phyloP scores from a whole-genome alignment of 1,140 invertebrate genomes.

The Cydia amplana region DNA sequence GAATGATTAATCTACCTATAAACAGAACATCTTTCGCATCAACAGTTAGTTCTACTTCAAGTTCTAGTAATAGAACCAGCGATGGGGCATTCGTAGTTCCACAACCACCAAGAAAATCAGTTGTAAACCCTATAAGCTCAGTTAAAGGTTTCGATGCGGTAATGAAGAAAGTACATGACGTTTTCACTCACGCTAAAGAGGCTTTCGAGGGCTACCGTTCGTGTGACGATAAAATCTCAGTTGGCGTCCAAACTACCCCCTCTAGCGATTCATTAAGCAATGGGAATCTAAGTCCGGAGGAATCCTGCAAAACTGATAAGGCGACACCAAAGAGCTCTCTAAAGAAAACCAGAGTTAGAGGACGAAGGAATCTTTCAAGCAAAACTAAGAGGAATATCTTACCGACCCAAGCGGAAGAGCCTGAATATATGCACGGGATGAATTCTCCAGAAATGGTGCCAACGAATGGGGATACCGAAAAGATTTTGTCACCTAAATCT shows the following conservation, averaged over 20 bases:
- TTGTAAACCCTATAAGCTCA: conserved; percentile 60
- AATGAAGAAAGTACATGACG: conserved; percentile 72
- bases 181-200: conserved; percentile 69
- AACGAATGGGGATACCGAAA: conserved; percentile 64
- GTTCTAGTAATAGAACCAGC: conserved; percentile 71
- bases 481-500: conserved; percentile 61
- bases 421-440: conserved; percentile 68
- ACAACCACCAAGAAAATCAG: conserved; percentile 69
- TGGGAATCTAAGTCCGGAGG: conserved; percentile 70
- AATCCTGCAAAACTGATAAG: conserved; percentile 71
- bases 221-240: conserved; percentile 66
- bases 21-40: conserved; percentile 74
- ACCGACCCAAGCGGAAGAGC: conserved; percentile 70
- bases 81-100: conserved; percentile 75
- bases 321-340: conserved; percentile 76
- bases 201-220: conserved; percentile 57
- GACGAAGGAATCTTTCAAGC: conserved; percentile 63
- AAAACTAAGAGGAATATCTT: conserved; percentile 73
- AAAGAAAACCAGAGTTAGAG: conserved; percentile 69
- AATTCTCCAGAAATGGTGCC: conserved; percentile 78
- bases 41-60: conserved; percentile 66
- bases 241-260: conserved; percentile 62
- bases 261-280: conserved; percentile 60
- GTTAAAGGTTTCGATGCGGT: conserved; percentile 73
- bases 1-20: conserved; percentile 66